Base-by-base conservation (phyloP, 23 tunicate genomes). In the Styela plicata region DNA sequence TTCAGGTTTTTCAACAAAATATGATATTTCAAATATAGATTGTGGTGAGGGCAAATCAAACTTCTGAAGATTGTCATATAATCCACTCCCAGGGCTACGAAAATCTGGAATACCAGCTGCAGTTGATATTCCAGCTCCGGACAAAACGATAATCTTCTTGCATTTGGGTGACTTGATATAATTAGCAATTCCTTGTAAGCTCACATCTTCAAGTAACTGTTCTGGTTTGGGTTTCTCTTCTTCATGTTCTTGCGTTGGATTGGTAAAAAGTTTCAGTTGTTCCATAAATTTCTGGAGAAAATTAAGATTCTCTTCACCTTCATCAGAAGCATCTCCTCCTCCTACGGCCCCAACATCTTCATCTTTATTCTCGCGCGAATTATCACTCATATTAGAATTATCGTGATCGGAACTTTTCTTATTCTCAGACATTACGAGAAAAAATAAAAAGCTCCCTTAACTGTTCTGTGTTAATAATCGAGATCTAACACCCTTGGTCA, bases 81-180 rank as follows among this genome's bases (percentile, higher is more conserved):
- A 63, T 0, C 97, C 97, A 64, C 93, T 87, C 52, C 89, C 84
- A 32, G 97, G 97, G 0, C 79, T 44, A 30, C 97, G 68, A 80
- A 92, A 92, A 61, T 92, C 97, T 7, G 97, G 97, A 57, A 92
- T 92, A 20, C 97, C 97, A 19, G 97, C 97, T 73, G 97, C 91
- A 17, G 97, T 92, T 61, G 97, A 92, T 25, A 92, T 87, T 67
- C 97, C 97, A 36, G 97, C 97, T 63, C 97, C 97, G 74, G 89
- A 92, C 86, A 92, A 83, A 2, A 88, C 86, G 24, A 92, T 73
- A 24, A 92, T 80, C 29, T 92, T 92, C 74, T 84, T 83, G 86
- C 97, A 91, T 82, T 86, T 86, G 24, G 84, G 83, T 5, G 91
- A 86, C 34, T 75, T 24, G 17, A 91, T 86, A 62, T 78, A 91